These are phyloP conservation scores for Dinocampus coccinellae DNA, from an alignment of 2,888 invertebrate genomes.

Conservation along the genomic window DNA sequence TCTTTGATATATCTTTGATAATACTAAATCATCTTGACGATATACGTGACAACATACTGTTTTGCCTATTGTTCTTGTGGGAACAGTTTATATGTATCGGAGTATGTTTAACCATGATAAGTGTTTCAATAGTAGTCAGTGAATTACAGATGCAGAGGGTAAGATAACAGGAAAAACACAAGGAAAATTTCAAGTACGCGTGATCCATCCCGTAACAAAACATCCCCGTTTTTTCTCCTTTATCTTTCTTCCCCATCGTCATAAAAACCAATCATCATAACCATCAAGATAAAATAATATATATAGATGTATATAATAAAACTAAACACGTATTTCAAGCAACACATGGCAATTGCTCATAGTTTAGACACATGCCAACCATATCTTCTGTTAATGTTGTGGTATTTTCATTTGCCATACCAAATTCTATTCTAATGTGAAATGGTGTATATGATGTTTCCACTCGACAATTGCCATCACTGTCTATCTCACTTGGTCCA, in stretches of 20 bases:
- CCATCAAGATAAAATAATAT: not conserved
- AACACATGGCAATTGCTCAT: constrained; percentile 80
- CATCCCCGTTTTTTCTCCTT: not conserved
- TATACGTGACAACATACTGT: not conserved
- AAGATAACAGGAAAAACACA: not conserved
- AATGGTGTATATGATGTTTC: constrained; percentile 85
- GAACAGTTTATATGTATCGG: not conserved
- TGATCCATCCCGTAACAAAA: not conserved
- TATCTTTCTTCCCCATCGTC: not conserved
- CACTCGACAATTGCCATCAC: constrained; percentile 73
- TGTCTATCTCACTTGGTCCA: constrained; percentile 69
- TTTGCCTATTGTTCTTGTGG: not conserved
- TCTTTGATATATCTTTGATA: not conserved
- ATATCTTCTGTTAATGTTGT: constrained; percentile 80
- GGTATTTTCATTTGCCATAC: constrained; percentile 76
- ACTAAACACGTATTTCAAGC: constrained; percentile 48
- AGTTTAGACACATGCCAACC: constrained; percentile 83
- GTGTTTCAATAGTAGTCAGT: not conserved
- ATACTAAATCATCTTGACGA: not conserved
- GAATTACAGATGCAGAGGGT: constrained; percentile 1
- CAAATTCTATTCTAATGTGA: constrained; percentile 83
- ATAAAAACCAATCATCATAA: not conserved
- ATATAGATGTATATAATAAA: no score
- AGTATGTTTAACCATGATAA: not conserved
- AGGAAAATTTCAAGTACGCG: not conserved